Base-by-base conservation (phyloP, 2,113 vertebrate species). In the Alligator sinensis region DNA sequence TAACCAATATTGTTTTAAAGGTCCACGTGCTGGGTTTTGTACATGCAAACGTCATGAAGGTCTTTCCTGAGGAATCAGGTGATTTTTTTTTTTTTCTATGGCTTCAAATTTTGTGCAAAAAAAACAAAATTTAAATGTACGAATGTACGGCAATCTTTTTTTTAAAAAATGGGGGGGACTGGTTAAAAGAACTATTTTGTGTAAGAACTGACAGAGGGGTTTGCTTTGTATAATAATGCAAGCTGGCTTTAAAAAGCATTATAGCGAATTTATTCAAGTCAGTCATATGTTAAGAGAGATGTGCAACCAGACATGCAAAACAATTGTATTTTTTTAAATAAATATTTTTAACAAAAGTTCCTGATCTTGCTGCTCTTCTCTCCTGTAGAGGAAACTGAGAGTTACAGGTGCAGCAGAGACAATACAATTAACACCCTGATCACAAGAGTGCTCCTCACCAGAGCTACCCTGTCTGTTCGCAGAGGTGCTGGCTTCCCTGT, bases 291-390 rank as follows among this genome's bases (percentile, higher is more conserved):
- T 97, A 96, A 96, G 97, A 97, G 97, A 94, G 97, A 97, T 97
- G 97, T 98, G 96, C 97, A 96, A 97, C 95, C 96, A 97, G 95
- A 98, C 97, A 97, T 95, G 96, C 96, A 98, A 96, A 97, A 97
- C 97, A 97, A 96, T 95, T 98, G 98, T 98, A 98, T 98, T 98
- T 98, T 98, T 98, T 98, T 98, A 98, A 98, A 98, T 98, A 98
- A 98, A 98, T 98, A 97, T 98, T 98, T 98, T 98, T 98, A 98
- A 98, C 97, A 97, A 97, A 96, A 97, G 66, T 66, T 80, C 9
- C 82, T 85, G 63, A 18, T 84, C 78, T 30, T 79, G 47, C 19
- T 62, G 1, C 59, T 80, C 22, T 3, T 68, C 6, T 25, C 1
- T 66, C 58, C 30, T 58, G 74, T 9, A 63, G 84, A 92, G 77